Percentiles rank a stretch among this genome's conserved stretches.
phyloP scores from a whole-genome alignment of 2,113 vertebrate genomes.

The Stigmatopora argus region DNA sequence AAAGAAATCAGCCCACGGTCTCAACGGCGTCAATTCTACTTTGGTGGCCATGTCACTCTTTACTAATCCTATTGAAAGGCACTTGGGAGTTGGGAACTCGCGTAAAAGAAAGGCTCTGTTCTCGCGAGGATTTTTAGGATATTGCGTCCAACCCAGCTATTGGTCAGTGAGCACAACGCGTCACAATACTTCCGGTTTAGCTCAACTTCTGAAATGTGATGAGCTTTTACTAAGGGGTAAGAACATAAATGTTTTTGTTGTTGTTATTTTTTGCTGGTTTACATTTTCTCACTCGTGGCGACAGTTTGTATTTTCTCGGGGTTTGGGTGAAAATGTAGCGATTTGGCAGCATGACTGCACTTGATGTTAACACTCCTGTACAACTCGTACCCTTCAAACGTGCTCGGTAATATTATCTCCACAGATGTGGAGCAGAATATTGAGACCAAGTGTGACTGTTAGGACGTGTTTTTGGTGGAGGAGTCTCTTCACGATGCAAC shows the following conservation, averaged over 20 bases:
- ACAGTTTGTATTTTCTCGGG: accelerated
- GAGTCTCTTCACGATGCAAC: constrained; percentile 75
- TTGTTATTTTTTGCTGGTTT: neutral
- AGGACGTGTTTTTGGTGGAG: constrained; percentile 45
- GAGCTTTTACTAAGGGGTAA: too few relatives aligned
- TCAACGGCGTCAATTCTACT: constrained; percentile 80
- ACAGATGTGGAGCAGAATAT: constrained; percentile 67
- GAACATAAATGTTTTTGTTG: neutral
- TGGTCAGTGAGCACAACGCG: constrained; percentile 20
- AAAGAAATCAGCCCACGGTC: constrained; percentile 86
- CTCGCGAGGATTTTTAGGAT: constrained; percentile 40
- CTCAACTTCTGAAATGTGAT: neutral
- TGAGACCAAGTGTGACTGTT: constrained; percentile 29
- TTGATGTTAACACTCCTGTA: neutral
- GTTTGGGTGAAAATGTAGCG: neutral
- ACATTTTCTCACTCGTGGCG: neutral
- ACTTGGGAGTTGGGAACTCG: neutral
- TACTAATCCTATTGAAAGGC: constrained; percentile 2
- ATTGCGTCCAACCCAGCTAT: constrained; percentile 10
- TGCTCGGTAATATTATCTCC: neutral
- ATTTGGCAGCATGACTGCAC: neutral
- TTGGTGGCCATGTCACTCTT: constrained; percentile 49
- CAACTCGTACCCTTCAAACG: neutral
- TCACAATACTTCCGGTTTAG: constrained; percentile 19
- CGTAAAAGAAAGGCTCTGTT: neutral